Evolutionary conservation across 64 coral and sea anemone genomes (phyloP).

Genomic region (Stichodactyla helianthus): DNA sequence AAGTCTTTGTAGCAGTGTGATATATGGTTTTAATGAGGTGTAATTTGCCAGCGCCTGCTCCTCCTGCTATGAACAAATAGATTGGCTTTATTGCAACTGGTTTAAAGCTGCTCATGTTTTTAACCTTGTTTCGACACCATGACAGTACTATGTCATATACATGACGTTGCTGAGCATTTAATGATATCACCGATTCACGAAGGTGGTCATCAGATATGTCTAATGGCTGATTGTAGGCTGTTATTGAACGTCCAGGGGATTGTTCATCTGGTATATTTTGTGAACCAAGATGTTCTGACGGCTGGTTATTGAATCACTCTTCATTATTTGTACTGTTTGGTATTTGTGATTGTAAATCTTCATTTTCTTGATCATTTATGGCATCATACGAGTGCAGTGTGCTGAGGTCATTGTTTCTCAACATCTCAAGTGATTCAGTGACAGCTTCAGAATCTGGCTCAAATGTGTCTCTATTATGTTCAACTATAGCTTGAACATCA

Average conservation of each 20-base stretch:
- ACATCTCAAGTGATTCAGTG: no score
- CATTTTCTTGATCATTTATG: no score
- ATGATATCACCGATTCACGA: slow-evolving; percentile 25
- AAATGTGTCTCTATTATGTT: no score
- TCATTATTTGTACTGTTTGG: background rate
- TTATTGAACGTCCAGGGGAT: background rate
- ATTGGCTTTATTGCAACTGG: slow-evolving; percentile 35
- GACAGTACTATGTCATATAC: slow-evolving; percentile 29
- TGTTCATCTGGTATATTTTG: slow-evolving; percentile 2
- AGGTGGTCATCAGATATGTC: slow-evolving; percentile 36
- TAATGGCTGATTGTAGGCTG: slow-evolving; percentile 26
- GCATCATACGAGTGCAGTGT: no score
- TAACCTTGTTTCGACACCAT: slow-evolving; percentile 34
- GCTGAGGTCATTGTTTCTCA: slow-evolving; percentile 12
- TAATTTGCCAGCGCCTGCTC: slow-evolving; percentile 44
- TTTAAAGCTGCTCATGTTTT: slow-evolving; percentile 15
- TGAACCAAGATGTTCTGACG: slow-evolving; percentile 35
- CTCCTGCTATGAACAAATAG: slow-evolving; percentile 48
- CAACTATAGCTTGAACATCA: no score
- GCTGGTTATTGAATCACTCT: slow-evolving; percentile 47
- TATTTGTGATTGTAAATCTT: slow-evolving; percentile 8
- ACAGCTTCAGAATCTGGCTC: no score
- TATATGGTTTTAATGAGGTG: slow-evolving; percentile 51
- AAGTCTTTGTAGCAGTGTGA: no score
- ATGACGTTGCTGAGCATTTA: slow-evolving; percentile 42